A percentile compares a stretch with the other conserved stretches of the same genome.
phyloP scores from a whole-genome alignment of 2,797 vertebrate genomes.

The Vultur gryphus region DNA sequence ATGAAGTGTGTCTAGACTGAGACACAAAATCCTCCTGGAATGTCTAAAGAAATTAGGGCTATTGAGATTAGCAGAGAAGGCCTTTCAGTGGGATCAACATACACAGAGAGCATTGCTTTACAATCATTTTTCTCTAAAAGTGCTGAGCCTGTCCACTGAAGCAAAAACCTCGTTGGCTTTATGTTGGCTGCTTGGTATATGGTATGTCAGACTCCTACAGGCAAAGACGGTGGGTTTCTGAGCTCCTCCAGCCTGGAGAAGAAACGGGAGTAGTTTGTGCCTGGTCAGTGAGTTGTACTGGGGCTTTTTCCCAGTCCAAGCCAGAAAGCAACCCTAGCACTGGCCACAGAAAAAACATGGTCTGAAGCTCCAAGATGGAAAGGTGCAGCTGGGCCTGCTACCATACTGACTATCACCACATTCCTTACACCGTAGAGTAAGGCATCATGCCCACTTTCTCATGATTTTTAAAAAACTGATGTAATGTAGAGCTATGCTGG shows the following conservation, averaged over 20 bases:
- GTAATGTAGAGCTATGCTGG: neutral
- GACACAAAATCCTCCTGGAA: constrained; percentile 42
- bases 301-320: neutral
- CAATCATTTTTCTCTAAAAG: neutral
- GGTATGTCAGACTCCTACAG: neutral
- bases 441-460: neutral
- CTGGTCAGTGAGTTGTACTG: neutral
- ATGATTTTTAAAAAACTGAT: neutral
- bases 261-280: neutral
- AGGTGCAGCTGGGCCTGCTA: neutral
- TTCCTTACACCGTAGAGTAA: neutral
- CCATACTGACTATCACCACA: accelerated
- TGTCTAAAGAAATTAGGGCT: constrained; percentile 48
- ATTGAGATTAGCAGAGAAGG: constrained; percentile 33
- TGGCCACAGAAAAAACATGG: accelerated
- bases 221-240: neutral
- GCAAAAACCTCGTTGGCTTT: neutral
- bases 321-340: accelerated
- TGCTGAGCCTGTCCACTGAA: neutral
- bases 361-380: neutral
- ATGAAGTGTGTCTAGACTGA: constrained; percentile 59
- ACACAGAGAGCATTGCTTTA: neutral
- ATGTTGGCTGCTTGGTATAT: neutral
- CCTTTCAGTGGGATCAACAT: constrained; percentile 41
- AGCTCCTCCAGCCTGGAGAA: neutral